Percentiles rank a stretch among this genome's conserved stretches.
Conservation (phyloP, 2,888 invertebrate genomes). For the Aphrophora alni region DNA sequence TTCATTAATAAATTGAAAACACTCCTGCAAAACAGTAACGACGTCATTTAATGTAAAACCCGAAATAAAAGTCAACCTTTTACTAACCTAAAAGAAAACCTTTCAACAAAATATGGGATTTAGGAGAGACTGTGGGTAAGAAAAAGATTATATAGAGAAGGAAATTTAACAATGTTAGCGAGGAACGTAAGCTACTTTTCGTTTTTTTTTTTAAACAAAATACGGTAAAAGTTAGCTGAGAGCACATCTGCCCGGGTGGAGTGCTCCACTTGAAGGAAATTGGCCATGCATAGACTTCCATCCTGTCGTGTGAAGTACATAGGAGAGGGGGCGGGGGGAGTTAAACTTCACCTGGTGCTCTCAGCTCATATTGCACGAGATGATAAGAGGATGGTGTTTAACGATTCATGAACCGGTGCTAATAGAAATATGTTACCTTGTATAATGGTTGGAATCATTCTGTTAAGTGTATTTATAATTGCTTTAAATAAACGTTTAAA, state of each 20-base stretch:
- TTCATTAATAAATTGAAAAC: too few relatives aligned
- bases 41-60: too few relatives aligned
- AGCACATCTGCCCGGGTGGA: neutral
- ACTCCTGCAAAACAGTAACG: too few relatives aligned
- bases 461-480: neutral
- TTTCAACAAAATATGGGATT: too few relatives aligned
- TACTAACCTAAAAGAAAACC: too few relatives aligned
- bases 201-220: too few relatives aligned
- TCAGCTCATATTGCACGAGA: neutral
- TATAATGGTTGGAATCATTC: neutral
- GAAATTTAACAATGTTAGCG: too few relatives aligned
- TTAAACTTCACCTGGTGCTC: neutral
- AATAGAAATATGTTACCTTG: neutral
- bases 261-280: slow-evolving; percentile 2
- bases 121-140: too few relatives aligned
- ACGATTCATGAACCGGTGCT: neutral
- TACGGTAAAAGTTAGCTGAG: neutral
- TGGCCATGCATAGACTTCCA: neutral
- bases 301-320: neutral
- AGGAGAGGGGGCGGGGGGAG: neutral
- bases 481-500: too few relatives aligned
- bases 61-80: too few relatives aligned
- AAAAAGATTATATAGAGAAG: too few relatives aligned
- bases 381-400: neutral
- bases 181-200: too few relatives aligned